Percentiles rank a stretch among this genome's conserved stretches.
These are phyloP conservation scores for Astur gentilis DNA, from an alignment of 2,113 vertebrate genomes.

Conservation along the genomic window DNA sequence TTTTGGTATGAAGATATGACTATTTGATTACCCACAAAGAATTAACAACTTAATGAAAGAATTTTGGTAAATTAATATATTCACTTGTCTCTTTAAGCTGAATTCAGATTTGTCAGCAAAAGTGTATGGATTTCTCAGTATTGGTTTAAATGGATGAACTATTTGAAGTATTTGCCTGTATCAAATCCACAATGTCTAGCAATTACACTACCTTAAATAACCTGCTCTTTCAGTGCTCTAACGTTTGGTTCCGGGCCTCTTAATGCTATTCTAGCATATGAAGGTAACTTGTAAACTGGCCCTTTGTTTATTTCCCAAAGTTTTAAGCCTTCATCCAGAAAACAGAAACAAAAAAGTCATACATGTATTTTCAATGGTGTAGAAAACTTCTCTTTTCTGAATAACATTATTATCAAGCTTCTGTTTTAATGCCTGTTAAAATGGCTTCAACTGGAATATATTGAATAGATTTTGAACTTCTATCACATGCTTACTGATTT, in stretches of 20 bases:
- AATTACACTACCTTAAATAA: not conserved
- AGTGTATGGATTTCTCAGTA: not conserved
- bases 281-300: not conserved
- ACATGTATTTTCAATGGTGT: not conserved
- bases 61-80: not conserved
- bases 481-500: constrained; percentile 47
- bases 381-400: not conserved
- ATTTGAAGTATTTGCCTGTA: not conserved
- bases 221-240: not conserved
- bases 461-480: constrained; percentile 42
- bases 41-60: not conserved
- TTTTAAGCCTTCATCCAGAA: not conserved
- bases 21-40: not conserved
- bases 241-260: not conserved
- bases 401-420: not conserved
- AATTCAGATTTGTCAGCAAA: not conserved
- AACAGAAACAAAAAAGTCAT: not conserved
- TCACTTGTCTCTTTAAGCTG: not conserved
- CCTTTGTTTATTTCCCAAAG: not conserved
- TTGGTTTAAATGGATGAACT: not conserved
- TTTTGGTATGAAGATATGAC: not conserved
- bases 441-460: constrained; percentile 25
- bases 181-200: not conserved
- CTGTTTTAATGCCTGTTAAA: constrained; percentile 14
- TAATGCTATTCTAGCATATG: not conserved